phyloP scores from a whole-genome alignment of 2,113 vertebrate species.

The Pollachius pollachius region DNA sequence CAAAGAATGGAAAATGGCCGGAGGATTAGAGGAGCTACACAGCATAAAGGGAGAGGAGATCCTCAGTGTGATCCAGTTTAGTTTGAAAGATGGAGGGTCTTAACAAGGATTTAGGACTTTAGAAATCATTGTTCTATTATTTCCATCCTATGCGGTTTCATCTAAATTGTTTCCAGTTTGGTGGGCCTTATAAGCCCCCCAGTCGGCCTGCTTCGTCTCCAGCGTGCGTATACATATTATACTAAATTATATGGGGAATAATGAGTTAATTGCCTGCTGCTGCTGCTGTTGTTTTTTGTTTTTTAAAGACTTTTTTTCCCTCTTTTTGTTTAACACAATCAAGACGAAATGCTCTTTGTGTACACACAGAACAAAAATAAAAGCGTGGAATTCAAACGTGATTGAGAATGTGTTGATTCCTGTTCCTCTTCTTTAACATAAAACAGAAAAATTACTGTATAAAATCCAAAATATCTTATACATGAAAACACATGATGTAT shows the following conservation, averaged over 20 bases:
- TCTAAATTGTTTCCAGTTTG: constrained; percentile 55
- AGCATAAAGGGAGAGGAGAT: constrained; percentile 71
- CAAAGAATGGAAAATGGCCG: constrained; percentile 65
- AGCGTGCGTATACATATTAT: constrained; percentile 4
- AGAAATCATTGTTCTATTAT: constrained; percentile 71
- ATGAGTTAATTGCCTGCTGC: neutral
- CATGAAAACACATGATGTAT: no score
- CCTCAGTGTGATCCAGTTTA: constrained; percentile 76
- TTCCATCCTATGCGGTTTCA: constrained; percentile 54
- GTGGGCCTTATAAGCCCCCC: constrained; percentile 23
- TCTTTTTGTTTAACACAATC: neutral
- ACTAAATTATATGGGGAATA: neutral
- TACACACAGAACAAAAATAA: neutral
- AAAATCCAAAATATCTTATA: no score
- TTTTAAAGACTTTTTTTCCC: no score
- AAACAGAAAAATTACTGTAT: no score
- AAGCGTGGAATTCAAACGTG: neutral
- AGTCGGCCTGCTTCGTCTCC: constrained; percentile 17
- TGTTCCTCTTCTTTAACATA: neutral
- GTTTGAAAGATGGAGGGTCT: constrained; percentile 75
- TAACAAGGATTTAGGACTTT: constrained; percentile 76
- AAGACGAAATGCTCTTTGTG: neutral
- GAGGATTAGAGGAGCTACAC: constrained; percentile 73
- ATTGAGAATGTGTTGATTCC: neutral
- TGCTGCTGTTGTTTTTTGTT: neutral